phyloP scores from a whole-genome alignment of 2,888 invertebrate species.

The Biston betularia region DNA sequence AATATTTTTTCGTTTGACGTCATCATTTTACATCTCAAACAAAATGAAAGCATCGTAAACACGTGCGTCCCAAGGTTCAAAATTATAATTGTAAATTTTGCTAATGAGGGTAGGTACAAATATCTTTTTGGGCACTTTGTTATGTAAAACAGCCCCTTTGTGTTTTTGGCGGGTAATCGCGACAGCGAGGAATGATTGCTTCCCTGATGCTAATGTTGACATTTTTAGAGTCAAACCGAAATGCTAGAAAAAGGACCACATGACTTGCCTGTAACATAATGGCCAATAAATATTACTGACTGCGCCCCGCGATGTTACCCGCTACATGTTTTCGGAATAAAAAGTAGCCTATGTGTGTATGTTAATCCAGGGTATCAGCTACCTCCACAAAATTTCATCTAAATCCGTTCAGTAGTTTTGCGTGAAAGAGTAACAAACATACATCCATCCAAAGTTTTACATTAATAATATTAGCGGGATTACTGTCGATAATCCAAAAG shows the following conservation, averaged over 20 bases:
- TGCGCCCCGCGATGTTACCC: too few species aligned
- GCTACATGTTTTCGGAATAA: too few species aligned
- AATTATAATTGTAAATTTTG: slow-evolving; percentile 26
- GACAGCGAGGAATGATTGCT: slow-evolving; percentile 23
- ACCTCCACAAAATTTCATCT: too few species aligned
- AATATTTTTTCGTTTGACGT: not conserved
- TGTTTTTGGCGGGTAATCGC: slow-evolving; percentile 22
- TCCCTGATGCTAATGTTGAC: slow-evolving; percentile 20
- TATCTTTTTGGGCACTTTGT: slow-evolving; percentile 29
- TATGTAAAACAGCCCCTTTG: slow-evolving; percentile 28
- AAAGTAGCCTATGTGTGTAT: too few species aligned
- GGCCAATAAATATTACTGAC: too few species aligned
- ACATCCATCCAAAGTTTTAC: too few species aligned
- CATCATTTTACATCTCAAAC: slow-evolving; percentile 4
- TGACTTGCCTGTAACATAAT: too few species aligned
- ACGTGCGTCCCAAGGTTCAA: slow-evolving; percentile 1
- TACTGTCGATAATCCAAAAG: too few species aligned
- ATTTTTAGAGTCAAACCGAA: slow-evolving; percentile 7
- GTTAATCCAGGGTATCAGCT: too few species aligned
- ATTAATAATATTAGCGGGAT: too few species aligned
- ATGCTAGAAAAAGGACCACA: not conserved
- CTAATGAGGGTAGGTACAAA: slow-evolving; percentile 31
- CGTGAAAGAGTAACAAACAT: too few species aligned
- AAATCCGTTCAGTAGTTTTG: too few species aligned
- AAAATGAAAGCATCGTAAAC: slow-evolving; percentile 14